phyloP scores from a whole-genome alignment of 2,888 invertebrate genomes.

The Sesia bembeciformis region DNA sequence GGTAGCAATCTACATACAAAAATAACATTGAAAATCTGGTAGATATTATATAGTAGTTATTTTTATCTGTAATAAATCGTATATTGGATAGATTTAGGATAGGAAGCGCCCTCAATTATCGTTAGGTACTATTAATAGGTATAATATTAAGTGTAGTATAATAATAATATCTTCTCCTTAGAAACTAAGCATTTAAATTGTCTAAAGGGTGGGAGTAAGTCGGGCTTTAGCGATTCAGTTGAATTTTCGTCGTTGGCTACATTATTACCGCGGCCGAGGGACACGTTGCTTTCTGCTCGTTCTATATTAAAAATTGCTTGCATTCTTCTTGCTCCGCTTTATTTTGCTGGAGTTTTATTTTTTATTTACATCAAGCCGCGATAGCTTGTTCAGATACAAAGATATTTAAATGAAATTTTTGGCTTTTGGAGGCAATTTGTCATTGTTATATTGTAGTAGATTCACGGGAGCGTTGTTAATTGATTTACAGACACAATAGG shows the following conservation, averaged over 20 bases:
- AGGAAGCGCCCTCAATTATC: no score
- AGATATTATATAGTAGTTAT: no score
- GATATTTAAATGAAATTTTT: not conserved
- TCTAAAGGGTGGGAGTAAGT: conserved; percentile 11
- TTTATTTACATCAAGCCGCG: conserved; percentile 39
- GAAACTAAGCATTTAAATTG: not conserved
- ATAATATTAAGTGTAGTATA: not conserved
- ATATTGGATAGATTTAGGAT: no score
- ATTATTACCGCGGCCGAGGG: conserved; percentile 40
- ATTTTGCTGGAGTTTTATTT: conserved; percentile 51
- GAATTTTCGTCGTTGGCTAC: conserved; percentile 44
- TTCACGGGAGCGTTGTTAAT: not conserved
- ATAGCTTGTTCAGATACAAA: conserved; percentile 5
- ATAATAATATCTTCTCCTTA: no score
- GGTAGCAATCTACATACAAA: no score
- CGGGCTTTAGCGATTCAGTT: conserved; percentile 23
- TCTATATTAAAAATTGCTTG: conserved; percentile 71
- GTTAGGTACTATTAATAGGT: no score
- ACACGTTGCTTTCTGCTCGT: conserved; percentile 35
- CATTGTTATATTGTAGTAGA: not conserved
- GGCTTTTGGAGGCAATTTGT: conserved; percentile 15
- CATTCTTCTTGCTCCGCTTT: conserved; percentile 60
- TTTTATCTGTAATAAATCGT: no score
- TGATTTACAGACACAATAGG: not conserved
- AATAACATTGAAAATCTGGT: no score